A percentile compares a stretch with the other conserved stretches of the same genome.
Conservation (phyloP, 2,888 invertebrate genomes). For the Adineta ricciae region DNA sequence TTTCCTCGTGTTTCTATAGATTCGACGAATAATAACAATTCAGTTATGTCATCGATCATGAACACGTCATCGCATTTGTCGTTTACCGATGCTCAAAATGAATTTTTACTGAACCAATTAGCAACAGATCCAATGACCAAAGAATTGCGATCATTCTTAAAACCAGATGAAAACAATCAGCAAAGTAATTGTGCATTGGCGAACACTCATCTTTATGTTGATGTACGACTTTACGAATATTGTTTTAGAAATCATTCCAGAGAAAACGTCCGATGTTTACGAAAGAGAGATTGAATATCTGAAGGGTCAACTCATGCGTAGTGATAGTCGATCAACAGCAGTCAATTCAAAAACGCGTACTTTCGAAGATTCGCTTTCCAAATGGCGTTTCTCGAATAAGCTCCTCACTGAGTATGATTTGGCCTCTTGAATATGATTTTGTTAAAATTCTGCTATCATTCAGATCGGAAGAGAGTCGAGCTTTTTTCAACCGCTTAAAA, state of each 20-base stretch:
- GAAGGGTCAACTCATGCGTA: neutral
- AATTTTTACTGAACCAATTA: neutral
- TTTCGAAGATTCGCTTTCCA: neutral
- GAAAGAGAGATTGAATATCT: slow-evolving; percentile 17
- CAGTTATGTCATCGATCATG: neutral
- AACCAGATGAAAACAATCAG: neutral
- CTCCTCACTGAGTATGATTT: neutral
- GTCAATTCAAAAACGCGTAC: neutral
- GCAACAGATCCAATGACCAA: neutral
- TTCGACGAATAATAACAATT: neutral
- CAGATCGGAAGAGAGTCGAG: neutral
- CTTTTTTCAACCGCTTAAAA: neutral
- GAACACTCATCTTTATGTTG: neutral
- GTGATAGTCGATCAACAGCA: too few relatives aligned
- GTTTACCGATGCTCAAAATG: neutral
- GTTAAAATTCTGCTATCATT: neutral
- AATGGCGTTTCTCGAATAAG: neutral
- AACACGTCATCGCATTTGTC: neutral
- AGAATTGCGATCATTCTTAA: neutral
- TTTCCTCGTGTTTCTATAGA: neutral
- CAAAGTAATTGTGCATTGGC: neutral
- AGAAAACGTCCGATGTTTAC: neutral
- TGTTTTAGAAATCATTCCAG: neutral
- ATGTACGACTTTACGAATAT: too few relatives aligned
- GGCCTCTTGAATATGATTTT: too few relatives aligned